Base-by-base conservation (phyloP, 2,888 invertebrate genomes). In the Agonopterix alstromeriana region DNA sequence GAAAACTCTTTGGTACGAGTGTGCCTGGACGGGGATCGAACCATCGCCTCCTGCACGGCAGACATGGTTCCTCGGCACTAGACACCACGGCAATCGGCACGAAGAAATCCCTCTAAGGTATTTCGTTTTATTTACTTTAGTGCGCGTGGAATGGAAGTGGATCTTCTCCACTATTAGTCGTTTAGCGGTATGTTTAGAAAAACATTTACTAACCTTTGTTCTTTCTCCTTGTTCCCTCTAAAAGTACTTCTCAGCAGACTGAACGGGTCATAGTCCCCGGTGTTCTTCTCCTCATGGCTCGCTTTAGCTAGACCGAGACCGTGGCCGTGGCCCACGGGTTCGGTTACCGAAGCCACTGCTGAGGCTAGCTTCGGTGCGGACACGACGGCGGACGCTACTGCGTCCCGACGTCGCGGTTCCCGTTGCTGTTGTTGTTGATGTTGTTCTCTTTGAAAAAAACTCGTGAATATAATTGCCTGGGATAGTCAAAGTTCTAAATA, bases 261-360 rank as follows among this genome's bases (percentile, higher is more conserved):
- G 64, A 84, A 75, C 0, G 86, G 89, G 48, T 89, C 89, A 47
- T 86, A 86, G 0, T 65, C 80, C 10, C 67, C 73, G 10, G 59
- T 59, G 8, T 50, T 14, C 43, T 36, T 52, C 17, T 42, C 54
- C n/a, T 55, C 53, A 2, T 47, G 47, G 8, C n/a, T 35, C 3
- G 47, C 11, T 10, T 12, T 14, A 11, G 14, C 3, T 8, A 35
- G 42, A 17, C 46, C 14, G 40, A 44, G 27, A 35, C 8, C 41
- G 36, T 42, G 46, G 36, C 38, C 38, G 35, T 9, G 52, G 36
- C 35, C 43, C 43, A 3, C 62, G 54, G 3, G 60, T 2, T 60
- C 67, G 2, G 58, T 50, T 1, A 65, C 54, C 49, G 63, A 58
- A 35, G 68, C 54, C 2, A 77, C 67, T 0, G 73, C 64, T 0